phyloP scores from a whole-genome alignment of 2,888 invertebrate genomes.

The Chaitophorus viminalis region DNA sequence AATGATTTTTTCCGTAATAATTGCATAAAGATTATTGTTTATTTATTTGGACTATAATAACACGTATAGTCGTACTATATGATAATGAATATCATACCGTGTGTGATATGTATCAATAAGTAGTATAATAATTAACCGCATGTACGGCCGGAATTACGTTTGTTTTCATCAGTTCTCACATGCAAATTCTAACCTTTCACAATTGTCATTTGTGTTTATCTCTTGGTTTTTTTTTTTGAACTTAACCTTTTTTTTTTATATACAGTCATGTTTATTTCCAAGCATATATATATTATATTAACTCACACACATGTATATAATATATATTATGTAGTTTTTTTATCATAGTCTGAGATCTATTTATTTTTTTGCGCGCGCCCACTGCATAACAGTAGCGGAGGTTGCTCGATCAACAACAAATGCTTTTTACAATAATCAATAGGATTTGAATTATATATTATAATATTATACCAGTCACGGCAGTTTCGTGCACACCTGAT shows the following conservation, averaged over 20 bases:
- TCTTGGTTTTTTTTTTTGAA: neutral
- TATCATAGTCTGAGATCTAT: conserved; percentile 54
- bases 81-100: neutral
- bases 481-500: conserved; percentile 15
- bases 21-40: neutral
- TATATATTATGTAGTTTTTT: conserved; percentile 22
- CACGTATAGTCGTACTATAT: neutral
- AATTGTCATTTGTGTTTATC: neutral
- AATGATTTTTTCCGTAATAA: neutral
- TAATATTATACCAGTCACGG: conserved; percentile 56
- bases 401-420: conserved; percentile 18
- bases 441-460: conserved; percentile 3
- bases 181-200: conserved; percentile 16
- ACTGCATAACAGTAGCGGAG: conserved; percentile 48
- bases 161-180: neutral
- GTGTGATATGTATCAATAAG: neutral
- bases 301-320: neutral
- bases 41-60: neutral
- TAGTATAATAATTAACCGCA: neutral
- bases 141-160: neutral
- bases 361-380: conserved; percentile 16
- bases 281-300: neutral
- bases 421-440: conserved; percentile 39
- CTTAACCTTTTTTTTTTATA: neutral
- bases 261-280: neutral